Evolutionary conservation across 1,140 invertebrate genomes (phyloP).

Genomic region (Sinonovacula constricta): DNA sequence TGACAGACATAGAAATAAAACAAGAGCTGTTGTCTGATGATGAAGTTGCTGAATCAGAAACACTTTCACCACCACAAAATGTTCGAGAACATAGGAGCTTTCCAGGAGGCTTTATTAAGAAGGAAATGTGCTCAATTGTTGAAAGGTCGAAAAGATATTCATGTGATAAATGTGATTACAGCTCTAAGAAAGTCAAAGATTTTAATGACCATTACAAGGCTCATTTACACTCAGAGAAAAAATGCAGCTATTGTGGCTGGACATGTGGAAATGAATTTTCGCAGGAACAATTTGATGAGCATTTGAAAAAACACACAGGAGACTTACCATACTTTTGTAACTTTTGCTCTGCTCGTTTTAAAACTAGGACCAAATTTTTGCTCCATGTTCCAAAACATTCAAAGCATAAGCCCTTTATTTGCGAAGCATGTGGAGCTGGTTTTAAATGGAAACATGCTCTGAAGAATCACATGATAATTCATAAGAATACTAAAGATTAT

Average conservation of each 20-base stretch:
- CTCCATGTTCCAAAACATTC: conserved; percentile 82
- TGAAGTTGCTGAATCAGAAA: not conserved
- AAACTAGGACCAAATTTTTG: conserved; percentile 80
- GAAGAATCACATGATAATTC: conserved; percentile 81
- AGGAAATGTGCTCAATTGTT: no score
- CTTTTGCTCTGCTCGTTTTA: conserved; percentile 80
- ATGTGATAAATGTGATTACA: conserved; percentile 65
- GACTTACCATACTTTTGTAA: conserved; percentile 81
- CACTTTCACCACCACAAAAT: conserved; percentile 27
- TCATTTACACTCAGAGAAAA: conserved; percentile 79
- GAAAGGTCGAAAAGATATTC: conserved; percentile 52
- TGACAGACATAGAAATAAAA: not conserved
- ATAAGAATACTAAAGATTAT: conserved; percentile 81
- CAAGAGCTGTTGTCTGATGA: not conserved
- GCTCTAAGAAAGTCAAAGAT: conserved; percentile 58
- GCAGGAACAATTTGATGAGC: conserved; percentile 77
- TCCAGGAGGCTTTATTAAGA: no score
- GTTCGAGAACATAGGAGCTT: no score
- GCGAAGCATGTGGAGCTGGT: conserved; percentile 81
- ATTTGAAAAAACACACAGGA: conserved; percentile 80
- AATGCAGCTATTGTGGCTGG: conserved; percentile 80
- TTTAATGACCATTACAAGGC: conserved; percentile 75
- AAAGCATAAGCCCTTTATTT: conserved; percentile 80
- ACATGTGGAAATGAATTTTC: conserved; percentile 73
- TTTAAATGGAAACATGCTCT: conserved; percentile 83